A percentile compares a stretch with the other conserved stretches of the same genome.
Evolutionary conservation across 2,797 vertebrate genomes (phyloP).

Genomic region (Ctenopoma multispine): DNA sequence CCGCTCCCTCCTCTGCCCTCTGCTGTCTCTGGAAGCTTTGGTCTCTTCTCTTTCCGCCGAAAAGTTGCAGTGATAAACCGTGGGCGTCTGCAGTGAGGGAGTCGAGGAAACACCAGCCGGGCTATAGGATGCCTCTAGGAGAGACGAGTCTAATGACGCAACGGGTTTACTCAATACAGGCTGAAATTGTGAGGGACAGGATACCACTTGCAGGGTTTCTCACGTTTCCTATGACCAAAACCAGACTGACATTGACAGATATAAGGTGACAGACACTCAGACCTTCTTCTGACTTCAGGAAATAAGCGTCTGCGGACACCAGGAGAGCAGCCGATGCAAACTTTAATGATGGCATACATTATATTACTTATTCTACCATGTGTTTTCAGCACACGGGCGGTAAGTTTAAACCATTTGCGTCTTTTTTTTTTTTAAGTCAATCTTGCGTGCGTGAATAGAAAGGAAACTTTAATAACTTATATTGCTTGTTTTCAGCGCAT

Average conservation of each 20-base stretch:
- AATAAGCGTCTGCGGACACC: constrained; percentile 14
- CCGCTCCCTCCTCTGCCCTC: not conserved
- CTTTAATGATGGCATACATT: constrained; percentile 44
- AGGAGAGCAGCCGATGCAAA: constrained; percentile 17
- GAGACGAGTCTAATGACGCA: constrained; percentile 77
- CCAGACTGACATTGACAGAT: constrained; percentile 51
- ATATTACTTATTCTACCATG: constrained; percentile 59
- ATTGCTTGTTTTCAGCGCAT: constrained; percentile 60
- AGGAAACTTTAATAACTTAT: not conserved
- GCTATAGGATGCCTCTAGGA: constrained; percentile 51
- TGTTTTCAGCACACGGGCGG: constrained; percentile 59
- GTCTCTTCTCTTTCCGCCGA: not conserved
- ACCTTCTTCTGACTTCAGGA: constrained; percentile 22
- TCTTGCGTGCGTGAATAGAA: not conserved
- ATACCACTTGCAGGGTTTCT: constrained; percentile 71
- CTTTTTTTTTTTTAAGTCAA: too few relatives aligned
- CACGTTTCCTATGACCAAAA: constrained; percentile 66
- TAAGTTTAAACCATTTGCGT: constrained; percentile 53
- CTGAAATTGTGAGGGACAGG: constrained; percentile 62
- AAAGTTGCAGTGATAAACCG: not conserved
- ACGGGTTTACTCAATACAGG: constrained; percentile 67
- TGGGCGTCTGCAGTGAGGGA: constrained; percentile 42
- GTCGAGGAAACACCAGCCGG: constrained; percentile 46
- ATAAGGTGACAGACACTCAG: constrained; percentile 65
- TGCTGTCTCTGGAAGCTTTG: constrained; percentile 28